Evolutionary conservation across 2,888 invertebrate genomes (phyloP).

Genomic region (Oligia fasciuncula): DNA sequence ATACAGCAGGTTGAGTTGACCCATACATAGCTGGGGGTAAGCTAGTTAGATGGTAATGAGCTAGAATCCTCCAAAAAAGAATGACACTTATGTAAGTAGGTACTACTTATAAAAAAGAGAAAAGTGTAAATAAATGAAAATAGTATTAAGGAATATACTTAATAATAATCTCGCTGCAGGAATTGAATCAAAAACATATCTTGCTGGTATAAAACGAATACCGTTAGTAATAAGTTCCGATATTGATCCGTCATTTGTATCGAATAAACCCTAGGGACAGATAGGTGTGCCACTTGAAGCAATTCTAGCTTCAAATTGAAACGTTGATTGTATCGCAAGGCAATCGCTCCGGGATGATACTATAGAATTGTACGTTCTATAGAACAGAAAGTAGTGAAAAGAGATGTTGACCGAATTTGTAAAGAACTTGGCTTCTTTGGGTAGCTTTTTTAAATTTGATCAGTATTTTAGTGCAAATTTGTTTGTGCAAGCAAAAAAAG

Average conservation of each 20-base stretch:
- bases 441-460: neutral
- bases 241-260: slow-evolving; percentile 43
- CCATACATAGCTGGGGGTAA: neutral
- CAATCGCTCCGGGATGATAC: slow-evolving; percentile 44
- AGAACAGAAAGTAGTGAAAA: slow-evolving; percentile 22
- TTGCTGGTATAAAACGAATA: neutral
- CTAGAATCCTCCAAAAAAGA: neutral
- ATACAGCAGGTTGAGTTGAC: too few relatives aligned
- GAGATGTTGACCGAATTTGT: slow-evolving; percentile 31
- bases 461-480: neutral
- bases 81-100: too few relatives aligned
- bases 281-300: slow-evolving; percentile 42
- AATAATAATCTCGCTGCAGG: neutral
- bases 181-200: slow-evolving; percentile 12
- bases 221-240: slow-evolving; percentile 10
- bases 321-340: slow-evolving; percentile 54
- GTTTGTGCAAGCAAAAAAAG: neutral
- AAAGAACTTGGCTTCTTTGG: neutral
- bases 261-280: slow-evolving; percentile 36
- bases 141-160: neutral
- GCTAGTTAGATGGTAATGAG: neutral
- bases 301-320: slow-evolving; percentile 62
- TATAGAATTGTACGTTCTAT: slow-evolving; percentile 43
- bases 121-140: neutral
- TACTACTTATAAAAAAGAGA: neutral